These are phyloP conservation scores for Luidia sarsii DNA, from an alignment of 53 echinoderm and acorn worm genomes.

Conservation along the genomic window DNA sequence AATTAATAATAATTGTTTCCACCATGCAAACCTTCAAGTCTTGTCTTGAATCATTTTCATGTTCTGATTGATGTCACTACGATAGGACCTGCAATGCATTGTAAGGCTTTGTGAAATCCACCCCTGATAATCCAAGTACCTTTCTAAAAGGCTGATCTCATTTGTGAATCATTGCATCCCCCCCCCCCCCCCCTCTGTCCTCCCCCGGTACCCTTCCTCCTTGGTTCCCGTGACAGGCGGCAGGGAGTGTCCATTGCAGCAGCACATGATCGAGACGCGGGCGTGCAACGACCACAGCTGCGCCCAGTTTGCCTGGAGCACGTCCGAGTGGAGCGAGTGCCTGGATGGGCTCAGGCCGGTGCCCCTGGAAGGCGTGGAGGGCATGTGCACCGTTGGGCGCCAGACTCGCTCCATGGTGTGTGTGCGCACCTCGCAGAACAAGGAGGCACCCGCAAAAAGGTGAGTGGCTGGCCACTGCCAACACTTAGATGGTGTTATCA, in stretches of 20 bases:
- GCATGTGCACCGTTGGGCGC: slow-evolving; percentile 69
- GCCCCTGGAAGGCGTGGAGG: slow-evolving; percentile 43
- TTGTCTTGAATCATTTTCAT: too few species aligned
- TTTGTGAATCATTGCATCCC: too few species aligned
- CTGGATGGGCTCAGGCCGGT: slow-evolving; percentile 32
- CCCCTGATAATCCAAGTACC: too few species aligned
- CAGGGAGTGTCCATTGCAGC: slow-evolving; percentile 59
- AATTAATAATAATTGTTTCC: too few species aligned
- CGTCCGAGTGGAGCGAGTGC: slow-evolving; percentile 75
- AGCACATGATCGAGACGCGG: slow-evolving; percentile 65
- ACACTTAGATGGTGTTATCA: background rate
- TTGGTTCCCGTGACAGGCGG: slow-evolving; percentile 61
- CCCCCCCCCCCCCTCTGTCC: too few species aligned
- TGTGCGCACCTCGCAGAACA: slow-evolving; percentile 68
- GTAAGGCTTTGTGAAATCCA: too few species aligned
- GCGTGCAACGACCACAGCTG: slow-evolving; percentile 89
- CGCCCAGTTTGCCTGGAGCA: slow-evolving; percentile 83
- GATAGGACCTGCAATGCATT: too few species aligned
- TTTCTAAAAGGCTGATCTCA: too few species aligned
- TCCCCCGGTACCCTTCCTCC: too few species aligned
- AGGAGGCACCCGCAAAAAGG: slow-evolving; percentile 81
- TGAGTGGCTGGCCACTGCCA: background rate
- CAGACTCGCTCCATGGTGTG: slow-evolving; percentile 74
- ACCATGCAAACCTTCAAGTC: too few species aligned
- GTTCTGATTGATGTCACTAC: too few species aligned